Evolutionary conservation across 2,113 vertebrate genomes (phyloP).

Genomic region (Phodopus roborovskii): DNA sequence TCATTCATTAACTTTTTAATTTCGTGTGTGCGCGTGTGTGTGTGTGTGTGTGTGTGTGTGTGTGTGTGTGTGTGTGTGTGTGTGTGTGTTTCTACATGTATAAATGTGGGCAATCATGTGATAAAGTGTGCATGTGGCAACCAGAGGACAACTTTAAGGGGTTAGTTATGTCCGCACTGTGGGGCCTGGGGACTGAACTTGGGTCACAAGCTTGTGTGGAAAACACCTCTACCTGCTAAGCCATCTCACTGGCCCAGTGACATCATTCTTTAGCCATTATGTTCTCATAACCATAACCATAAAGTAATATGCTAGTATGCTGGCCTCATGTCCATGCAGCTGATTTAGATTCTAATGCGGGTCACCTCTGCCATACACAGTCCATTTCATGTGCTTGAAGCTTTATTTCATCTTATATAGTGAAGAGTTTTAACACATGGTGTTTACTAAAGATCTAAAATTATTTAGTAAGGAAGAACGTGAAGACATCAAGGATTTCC

Average conservation of each 20-base stretch:
- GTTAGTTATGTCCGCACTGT: not conserved
- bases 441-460: not conserved
- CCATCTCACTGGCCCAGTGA: not conserved
- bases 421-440: not conserved
- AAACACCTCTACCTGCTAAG: not conserved
- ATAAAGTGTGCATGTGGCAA: not conserved
- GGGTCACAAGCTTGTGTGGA: not conserved
- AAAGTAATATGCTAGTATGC: not conserved
- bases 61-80: not conserved
- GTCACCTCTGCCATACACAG: not conserved
- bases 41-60: not conserved
- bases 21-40: too few relatives aligned
- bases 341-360: not conserved
- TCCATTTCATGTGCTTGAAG: not conserved
- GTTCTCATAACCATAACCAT: not conserved
- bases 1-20: too few relatives aligned
- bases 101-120: not conserved
- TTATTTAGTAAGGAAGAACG: not conserved
- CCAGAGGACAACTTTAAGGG: not conserved
- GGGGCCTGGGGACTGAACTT: not conserved
- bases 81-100: not conserved
- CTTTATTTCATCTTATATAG: not conserved
- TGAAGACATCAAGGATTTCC: not conserved
- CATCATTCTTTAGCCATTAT: too few relatives aligned
- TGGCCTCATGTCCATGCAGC: accelerated